Base-by-base conservation (phyloP, 2,113 vertebrate genomes). In the Nicator chloris region DNA sequence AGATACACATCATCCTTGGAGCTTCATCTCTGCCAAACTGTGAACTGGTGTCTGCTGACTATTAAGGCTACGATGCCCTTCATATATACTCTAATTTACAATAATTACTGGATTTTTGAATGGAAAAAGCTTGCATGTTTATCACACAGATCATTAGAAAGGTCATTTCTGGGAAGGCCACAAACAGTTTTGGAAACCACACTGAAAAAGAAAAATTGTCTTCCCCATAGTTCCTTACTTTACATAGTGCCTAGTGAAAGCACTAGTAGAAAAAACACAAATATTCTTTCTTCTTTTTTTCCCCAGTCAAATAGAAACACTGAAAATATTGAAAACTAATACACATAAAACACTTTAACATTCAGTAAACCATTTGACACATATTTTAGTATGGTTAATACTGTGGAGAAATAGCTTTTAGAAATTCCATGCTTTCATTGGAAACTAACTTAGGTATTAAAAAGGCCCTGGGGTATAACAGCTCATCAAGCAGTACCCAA, bases 251-350 rank as follows among this genome's bases (percentile, higher is more conserved):
- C 57, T 64, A 49, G 9, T n/a, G 31, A 86, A 89, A 61, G 47
- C 26, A 28, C 15, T 35, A 40, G 31, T 28, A 85, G 31, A 37
- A 72, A 90, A 88, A 77, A 24, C 5, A 45, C 3, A 9, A 20
- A 27, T 3, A 0, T 13, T 42, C 57, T 39, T 42, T 59, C 13
- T 10, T 20, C 15, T 30, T 24, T 39, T 20, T 9, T 0, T 0
- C 7, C 13, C 9, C 13, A 44, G 11, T 39, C 42, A 84, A 33
- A 75, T 19, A 63, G 18, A 87, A 91, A 64, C 31, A 50, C 14
- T 59, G 59, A 86, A 80, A 79, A 71, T 37, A 49, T 0, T 68
- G 30, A 64, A 87, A 84, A 47, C 5, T 22, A 65, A 60, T 17
- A 11, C 7, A 23, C 23, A 47, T 30, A 54, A 81, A 84, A 31